phyloP scores from a whole-genome alignment of 1,140 invertebrate species.

The Ditylenchus dipsaci region DNA sequence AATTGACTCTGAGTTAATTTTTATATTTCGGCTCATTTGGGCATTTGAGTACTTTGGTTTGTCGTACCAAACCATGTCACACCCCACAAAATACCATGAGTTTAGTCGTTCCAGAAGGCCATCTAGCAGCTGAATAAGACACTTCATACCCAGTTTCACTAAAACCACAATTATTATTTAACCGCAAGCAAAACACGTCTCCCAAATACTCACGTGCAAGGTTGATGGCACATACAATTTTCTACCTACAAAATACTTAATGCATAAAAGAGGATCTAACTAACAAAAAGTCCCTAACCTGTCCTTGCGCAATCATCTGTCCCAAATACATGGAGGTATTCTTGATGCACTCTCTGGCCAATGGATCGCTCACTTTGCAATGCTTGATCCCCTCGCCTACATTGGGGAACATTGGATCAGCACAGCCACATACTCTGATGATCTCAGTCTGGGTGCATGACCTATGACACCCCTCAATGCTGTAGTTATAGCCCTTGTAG shows the following conservation, averaged over 20 bases:
- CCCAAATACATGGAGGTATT: constrained; percentile 52
- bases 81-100: constrained; percentile 22
- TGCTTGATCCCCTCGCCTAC: constrained; percentile 10
- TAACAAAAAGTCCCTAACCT: no score
- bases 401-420: constrained; percentile 50
- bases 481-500: constrained; percentile 56
- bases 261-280: no score
- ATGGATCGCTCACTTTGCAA: constrained; percentile 44
- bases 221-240: constrained; percentile 55
- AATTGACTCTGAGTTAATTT: no score
- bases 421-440: constrained; percentile 51
- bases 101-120: constrained; percentile 57
- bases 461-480: constrained; percentile 57
- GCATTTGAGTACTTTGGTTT: no score
- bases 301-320: constrained; percentile 43
- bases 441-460: constrained; percentile 55
- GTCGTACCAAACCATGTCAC: no score
- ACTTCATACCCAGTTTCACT: constrained; percentile 58
- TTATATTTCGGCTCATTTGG: no score
- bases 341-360: constrained; percentile 52
- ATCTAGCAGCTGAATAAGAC: constrained; percentile 55
- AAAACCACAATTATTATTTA: constrained; percentile 7
- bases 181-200: neutral
- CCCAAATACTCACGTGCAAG: constrained; percentile 43
- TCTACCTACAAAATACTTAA: neutral